Evolutionary conservation across 1,140 invertebrate species (phyloP), one percentile per base, ranked within the genome.

Genomic region (Leucophenga varia): DNA sequence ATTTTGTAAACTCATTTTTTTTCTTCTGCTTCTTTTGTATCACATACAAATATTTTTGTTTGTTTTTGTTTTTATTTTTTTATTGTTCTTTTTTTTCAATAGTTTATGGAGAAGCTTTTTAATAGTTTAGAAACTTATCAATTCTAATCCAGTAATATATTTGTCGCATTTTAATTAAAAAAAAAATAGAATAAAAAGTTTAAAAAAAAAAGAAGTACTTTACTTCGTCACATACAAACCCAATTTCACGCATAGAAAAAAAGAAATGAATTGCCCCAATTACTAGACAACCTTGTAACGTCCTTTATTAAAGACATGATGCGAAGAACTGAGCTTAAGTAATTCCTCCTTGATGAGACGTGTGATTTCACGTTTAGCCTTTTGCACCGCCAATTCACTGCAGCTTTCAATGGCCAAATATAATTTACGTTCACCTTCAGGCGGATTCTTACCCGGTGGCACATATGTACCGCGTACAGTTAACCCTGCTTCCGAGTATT

Each of bases 381-480:
- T 97, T 36, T 93, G 91, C 1, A 99, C 93, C 8, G 96, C 92
- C 38, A 97, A 80, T 76, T 99, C 96, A 64, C 90, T 96, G 1
- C 95, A 96, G 48, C 95, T 97, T 75, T 99, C 97, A 67, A 99
- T 97, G n/a, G 96, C 95, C 31, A 99, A 79, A 76, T 98, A 99
- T 1, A 99, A 79, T 74, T 98, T 98, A 10, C 96, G 80, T 59
- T 99, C 97, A 9, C 94, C 96, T 56, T 97, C 95, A 0, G 93
- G 91, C 1, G 88, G 86, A 14, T 83, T 79, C 75, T 95, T 95
- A n/a, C 92, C 91, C 8, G 89, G 80, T 0, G 86, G 89, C 38
- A 95, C 93, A 72, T 95, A 99, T 0, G 95, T 97, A n/a, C 97
- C 97, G 25, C 97, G 82, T 0, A 99, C 97, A 0, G 96, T 98